A percentile compares a stretch with the other conserved stretches of the same genome.
phyloP scores from a whole-genome alignment of 1,140 invertebrate species.

The Drosophila biarmipes region DNA sequence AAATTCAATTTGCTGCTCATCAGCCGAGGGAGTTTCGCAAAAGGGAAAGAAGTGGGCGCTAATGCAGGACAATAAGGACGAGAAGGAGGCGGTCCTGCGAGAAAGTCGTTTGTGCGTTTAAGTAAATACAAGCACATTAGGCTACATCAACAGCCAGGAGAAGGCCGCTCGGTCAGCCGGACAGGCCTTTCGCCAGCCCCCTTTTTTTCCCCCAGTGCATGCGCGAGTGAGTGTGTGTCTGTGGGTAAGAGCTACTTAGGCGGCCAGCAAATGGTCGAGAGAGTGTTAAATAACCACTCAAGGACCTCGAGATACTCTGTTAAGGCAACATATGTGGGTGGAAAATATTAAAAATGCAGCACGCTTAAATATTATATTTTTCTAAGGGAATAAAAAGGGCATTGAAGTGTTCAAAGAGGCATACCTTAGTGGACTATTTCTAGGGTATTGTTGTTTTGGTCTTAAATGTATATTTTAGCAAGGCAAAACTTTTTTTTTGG shows the following conservation, averaged over 20 bases:
- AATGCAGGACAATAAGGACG: constrained; percentile 29
- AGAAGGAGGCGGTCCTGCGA: neutral
- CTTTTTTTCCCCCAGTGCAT: constrained; percentile 1
- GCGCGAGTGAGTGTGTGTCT: neutral
- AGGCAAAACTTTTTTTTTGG: no score
- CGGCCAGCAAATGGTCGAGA: constrained; percentile 15
- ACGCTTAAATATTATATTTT: neutral
- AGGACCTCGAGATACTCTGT: constrained; percentile 1
- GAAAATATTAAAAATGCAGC: neutral
- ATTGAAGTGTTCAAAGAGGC: no score
- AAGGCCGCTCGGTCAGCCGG: neutral
- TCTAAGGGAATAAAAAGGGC: neutral
- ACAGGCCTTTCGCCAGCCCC: neutral
- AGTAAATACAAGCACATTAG: constrained; percentile 63
- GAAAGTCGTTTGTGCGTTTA: constrained; percentile 55
- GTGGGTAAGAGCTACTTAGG: constrained; percentile 33
- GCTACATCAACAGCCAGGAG: constrained; percentile 30
- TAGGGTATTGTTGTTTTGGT: no score
- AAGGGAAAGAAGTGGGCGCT: constrained; percentile 32
- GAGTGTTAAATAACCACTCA: neutral
- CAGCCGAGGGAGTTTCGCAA: constrained; percentile 32
- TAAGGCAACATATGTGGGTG: neutral
- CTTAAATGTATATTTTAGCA: no score
- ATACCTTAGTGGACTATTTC: no score
- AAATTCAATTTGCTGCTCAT: constrained; percentile 80